Conservation (phyloP, 30 jellyfish, hydroid and myxozoan genomes). For the Catostylus mosaicus region DNA sequence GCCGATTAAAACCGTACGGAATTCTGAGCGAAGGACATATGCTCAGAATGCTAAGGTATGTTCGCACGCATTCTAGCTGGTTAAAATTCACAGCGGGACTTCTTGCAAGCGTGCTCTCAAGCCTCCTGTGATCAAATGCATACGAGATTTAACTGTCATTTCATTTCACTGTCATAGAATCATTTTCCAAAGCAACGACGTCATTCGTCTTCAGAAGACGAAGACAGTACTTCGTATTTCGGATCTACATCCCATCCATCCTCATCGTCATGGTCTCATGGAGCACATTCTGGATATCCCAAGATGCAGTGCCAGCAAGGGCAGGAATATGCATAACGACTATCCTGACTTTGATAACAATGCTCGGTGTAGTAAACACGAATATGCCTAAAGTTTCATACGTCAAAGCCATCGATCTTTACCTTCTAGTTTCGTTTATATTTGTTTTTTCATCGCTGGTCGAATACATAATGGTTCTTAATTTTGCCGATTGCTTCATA, state of each 20-base stretch:
- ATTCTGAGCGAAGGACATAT: no score
- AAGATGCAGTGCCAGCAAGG: constrained; percentile 98
- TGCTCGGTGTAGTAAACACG: constrained; percentile 94
- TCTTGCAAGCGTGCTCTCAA: no score
- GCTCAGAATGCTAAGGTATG: no score
- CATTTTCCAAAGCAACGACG: constrained; percentile 90
- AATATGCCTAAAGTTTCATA: constrained; percentile 98
- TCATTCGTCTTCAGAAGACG: constrained; percentile 80
- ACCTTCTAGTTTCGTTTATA: constrained; percentile 82
- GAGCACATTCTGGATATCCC: constrained; percentile 96
- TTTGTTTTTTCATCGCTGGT: constrained; percentile 88
- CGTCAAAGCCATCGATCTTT: constrained; percentile 91
- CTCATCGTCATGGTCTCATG: constrained; percentile 97
- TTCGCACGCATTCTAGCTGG: no score
- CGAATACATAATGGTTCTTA: constrained; percentile 88
- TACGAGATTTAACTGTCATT: no score
- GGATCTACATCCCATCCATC: constrained; percentile 88
- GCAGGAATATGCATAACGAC: constrained; percentile 97
- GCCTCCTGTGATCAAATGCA: no score
- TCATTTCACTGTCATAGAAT: no score
- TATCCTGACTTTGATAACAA: constrained; percentile 85
- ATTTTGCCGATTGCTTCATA: constrained; percentile 22
- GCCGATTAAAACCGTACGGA: no score
- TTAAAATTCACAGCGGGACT: no score
- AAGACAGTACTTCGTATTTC: constrained; percentile 77